Evolutionary conservation across 1,140 invertebrate species (phyloP).

Genomic region (Meteorus sp.): DNA sequence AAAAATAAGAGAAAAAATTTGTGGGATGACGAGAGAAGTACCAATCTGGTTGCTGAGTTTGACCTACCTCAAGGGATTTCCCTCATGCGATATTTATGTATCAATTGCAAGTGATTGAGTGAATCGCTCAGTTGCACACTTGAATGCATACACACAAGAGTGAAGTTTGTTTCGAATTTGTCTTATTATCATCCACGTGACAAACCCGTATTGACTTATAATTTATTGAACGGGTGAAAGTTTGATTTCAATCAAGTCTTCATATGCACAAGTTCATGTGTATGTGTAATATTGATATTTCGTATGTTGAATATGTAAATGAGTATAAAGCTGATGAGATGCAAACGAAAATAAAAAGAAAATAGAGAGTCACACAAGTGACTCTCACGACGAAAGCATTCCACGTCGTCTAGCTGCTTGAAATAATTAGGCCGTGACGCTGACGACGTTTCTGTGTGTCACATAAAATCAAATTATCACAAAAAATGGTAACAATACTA

Average conservation of each 20-base stretch:
- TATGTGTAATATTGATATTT: too few species aligned
- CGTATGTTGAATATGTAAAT: too few species aligned
- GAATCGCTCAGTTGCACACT: neutral
- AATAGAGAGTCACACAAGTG: neutral
- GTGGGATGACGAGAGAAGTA: slow-evolving; percentile 8
- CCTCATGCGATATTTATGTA: slow-evolving; percentile 6
- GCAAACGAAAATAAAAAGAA: too few species aligned
- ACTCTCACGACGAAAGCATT: slow-evolving; percentile 1
- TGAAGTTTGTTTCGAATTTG: too few species aligned
- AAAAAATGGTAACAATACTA: slow-evolving; percentile 11
- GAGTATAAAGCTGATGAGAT: too few species aligned
- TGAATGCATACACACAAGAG: too few species aligned
- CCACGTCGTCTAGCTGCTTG: slow-evolving; percentile 19
- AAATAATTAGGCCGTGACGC: slow-evolving; percentile 32
- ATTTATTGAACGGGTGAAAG: slow-evolving; percentile 47
- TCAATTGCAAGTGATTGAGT: slow-evolving; percentile 28
- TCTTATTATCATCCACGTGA: neutral
- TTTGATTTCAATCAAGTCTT: slow-evolving; percentile 33
- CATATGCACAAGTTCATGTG: too few species aligned
- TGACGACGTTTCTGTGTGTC: slow-evolving; percentile 19
- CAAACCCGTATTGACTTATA: neutral
- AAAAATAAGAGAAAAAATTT: neutral
- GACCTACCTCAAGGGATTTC: slow-evolving; percentile 27
- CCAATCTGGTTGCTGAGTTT: too few species aligned
- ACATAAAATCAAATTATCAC: slow-evolving; percentile 10